Evolutionary conservation across 2,797 vertebrate genomes (phyloP).

Genomic region (Gadopsis marmoratus): DNA sequence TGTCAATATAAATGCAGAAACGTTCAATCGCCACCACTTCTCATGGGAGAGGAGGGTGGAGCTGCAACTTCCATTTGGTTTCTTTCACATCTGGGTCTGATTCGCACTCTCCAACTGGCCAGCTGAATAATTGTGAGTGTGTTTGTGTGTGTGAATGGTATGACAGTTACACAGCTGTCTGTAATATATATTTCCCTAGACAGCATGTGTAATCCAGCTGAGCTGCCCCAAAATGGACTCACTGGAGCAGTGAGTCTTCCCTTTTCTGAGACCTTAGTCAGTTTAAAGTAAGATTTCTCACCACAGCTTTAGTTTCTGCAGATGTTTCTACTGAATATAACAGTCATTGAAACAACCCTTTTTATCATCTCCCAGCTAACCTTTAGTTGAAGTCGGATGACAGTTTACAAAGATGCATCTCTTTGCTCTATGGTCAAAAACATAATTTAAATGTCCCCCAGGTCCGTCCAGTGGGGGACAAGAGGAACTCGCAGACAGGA

Average conservation of each 20-base stretch:
- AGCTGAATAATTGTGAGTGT: constrained; percentile 40
- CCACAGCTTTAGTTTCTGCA: constrained; percentile 34
- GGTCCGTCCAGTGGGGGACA: constrained; percentile 51
- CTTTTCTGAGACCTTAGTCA: background rate
- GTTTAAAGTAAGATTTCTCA: constrained; percentile 26
- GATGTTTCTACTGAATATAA: constrained; percentile 45
- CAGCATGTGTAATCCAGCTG: constrained; percentile 64
- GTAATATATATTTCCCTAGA: constrained; percentile 53
- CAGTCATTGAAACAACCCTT: constrained; percentile 8
- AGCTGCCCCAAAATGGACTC: constrained; percentile 67
- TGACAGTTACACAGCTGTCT: constrained; percentile 69
- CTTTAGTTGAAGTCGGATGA: constrained; percentile 38
- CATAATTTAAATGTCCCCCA: constrained; percentile 50
- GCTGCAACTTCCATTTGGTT: constrained; percentile 61
- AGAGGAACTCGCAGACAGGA: constrained; percentile 71
- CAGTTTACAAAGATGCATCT: constrained; percentile 54
- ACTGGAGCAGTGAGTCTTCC: constrained; percentile 5
- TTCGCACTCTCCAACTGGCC: constrained; percentile 64
- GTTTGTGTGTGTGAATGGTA: constrained; percentile 19
- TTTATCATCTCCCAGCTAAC: constrained; percentile 43
- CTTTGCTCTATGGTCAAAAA: constrained; percentile 33
- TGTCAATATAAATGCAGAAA: constrained; percentile 26
- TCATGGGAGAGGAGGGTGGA: constrained; percentile 61
- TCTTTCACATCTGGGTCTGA: constrained; percentile 78
- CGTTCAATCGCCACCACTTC: constrained; percentile 47